Evolutionary conservation across 1,140 invertebrate species (phyloP), one percentile per base, ranked within the genome.

Genomic region (Melitaea cinxia): DNA sequence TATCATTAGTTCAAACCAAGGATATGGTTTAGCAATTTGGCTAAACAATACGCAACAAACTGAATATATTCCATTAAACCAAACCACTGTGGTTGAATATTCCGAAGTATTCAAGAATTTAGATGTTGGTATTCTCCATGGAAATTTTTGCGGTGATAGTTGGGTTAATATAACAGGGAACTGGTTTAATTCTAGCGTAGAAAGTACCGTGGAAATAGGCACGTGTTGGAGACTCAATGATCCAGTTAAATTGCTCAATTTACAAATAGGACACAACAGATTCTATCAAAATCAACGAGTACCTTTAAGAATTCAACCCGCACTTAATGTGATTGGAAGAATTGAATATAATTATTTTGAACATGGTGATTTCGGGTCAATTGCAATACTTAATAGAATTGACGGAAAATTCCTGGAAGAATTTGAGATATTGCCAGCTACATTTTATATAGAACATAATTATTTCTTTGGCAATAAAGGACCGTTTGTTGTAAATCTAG

Each of bases 271-370:
- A 0, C 95, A 98, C 80, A 98, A 98, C 83, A 91, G 92, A 60
- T 97, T 98, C 81, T 92, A 95, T 47, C 92, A 94, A 72, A 97
- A 97, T 80, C 91, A 94, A 55, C 94, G 94, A 78, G 92, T 97
- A 14, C 94, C 94, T 0, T 93, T 98, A 2, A 94, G 94, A 83
- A 93, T 98, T 9, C 94, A 94, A 71, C 98, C 98, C 1, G 96
- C 96, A 0, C 91, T 98, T 2, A 98, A 98, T 88, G 88, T 97
- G 7, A 90, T 94, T 4, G 95, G 94, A 0, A 85, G 92, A 37
- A 95, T 98, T 50, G 96, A 97, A 77, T 96, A 96, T 81, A 99
- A 99, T 91, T 94, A 95, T 68, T 99, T 99, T 79, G 92, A 92
- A 42, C 93, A 95, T 49, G 97, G 98, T 26, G 89, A 89, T 37